phyloP scores from a whole-genome alignment of 2,113 vertebrate genomes.

The Mastomys natalensis region DNA sequence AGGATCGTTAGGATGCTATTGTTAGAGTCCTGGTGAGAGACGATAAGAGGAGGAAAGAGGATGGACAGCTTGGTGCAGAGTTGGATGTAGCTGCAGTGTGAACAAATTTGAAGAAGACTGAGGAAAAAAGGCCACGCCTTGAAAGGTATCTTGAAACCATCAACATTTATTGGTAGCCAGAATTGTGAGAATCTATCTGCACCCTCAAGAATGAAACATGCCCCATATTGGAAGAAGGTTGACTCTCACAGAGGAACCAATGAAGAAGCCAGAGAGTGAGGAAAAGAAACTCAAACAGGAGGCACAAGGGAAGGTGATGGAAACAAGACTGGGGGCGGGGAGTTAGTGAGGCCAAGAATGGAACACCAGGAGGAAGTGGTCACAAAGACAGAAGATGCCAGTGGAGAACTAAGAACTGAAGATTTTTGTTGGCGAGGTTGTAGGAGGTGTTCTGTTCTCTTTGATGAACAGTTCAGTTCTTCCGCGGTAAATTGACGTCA shows the following conservation, averaged over 20 bases:
- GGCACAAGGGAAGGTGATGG: not conserved
- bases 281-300: not conserved
- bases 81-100: fast-evolving
- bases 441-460: not conserved
- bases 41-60: not conserved
- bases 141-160: not conserved
- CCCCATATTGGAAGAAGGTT: not conserved
- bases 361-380: slow-evolving; percentile 38
- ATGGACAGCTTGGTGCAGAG: too few species aligned
- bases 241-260: not conserved
- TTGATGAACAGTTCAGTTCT: not conserved
- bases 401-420: not conserved
- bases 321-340: not conserved
- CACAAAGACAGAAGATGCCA: not conserved
- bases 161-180: too few species aligned
- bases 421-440: not conserved
- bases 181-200: not conserved
- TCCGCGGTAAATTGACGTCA: not conserved
- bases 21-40: not conserved
- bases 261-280: too few species aligned
- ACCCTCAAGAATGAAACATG: not conserved
- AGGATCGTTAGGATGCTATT: not conserved
- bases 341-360: not conserved
- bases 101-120: not conserved
- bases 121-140: not conserved